Evolutionary conservation across 2,797 vertebrate genomes (phyloP).

Genomic region (Gorsachius magnificus): DNA sequence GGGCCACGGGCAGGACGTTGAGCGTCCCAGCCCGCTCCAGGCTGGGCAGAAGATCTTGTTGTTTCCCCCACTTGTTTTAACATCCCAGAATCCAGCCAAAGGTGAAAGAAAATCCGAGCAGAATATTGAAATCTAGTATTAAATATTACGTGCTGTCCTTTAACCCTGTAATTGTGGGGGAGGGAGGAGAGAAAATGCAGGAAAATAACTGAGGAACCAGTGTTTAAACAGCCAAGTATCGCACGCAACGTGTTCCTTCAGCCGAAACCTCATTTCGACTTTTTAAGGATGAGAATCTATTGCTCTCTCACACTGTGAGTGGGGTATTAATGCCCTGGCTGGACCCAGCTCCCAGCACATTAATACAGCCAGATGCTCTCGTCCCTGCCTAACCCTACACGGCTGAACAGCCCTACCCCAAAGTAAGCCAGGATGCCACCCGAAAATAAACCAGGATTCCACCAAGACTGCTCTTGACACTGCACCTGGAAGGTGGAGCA

Average conservation of each 20-base stretch:
- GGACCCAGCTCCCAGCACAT: neutral
- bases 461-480: neutral
- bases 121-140: neutral
- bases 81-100: neutral
- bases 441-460: neutral
- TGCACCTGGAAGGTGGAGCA: neutral
- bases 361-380: neutral
- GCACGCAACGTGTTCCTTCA: fast-evolving
- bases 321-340: neutral
- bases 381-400: fast-evolving
- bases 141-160: neutral
- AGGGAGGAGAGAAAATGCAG: neutral
- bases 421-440: neutral
- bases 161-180: neutral
- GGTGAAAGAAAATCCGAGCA: neutral
- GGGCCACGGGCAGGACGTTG: neutral
- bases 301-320: neutral
- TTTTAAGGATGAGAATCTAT: neutral
- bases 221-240: neutral
- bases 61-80: neutral
- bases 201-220: neutral
- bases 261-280: neutral
- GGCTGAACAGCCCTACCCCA: neutral
- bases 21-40: neutral
- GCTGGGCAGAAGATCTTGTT: neutral